Evolutionary conservation across 2,113 vertebrate species (phyloP).

Genomic region (Ptilonorhynchus violaceus): DNA sequence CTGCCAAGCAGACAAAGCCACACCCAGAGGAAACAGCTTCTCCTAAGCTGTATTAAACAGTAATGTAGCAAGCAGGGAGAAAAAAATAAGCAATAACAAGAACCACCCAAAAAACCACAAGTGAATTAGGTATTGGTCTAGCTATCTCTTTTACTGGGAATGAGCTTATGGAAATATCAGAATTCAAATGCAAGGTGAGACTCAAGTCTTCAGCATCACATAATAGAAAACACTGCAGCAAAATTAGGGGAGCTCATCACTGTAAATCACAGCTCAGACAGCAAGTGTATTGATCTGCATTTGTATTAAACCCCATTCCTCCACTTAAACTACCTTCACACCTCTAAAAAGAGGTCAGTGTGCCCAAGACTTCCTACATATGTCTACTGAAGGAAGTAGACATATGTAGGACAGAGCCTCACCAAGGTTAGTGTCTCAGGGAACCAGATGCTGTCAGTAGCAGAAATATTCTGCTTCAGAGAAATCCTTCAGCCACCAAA

Average conservation of each 20-base stretch:
- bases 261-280: neutral
- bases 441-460: neutral
- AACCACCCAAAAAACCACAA: neutral
- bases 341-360: neutral
- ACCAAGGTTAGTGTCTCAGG: neutral
- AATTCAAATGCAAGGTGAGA: neutral
- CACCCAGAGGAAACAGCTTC: neutral
- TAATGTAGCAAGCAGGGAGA: neutral
- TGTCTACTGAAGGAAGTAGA: neutral
- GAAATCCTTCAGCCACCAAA: neutral
- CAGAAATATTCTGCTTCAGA: neutral
- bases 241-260: accelerated
- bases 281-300: neutral
- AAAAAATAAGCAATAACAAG: neutral
- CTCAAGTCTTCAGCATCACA: neutral
- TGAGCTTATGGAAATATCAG: neutral
- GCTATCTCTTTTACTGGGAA: neutral
- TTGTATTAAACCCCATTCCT: neutral
- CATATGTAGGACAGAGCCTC: too few relatives aligned
- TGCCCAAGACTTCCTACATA: neutral
- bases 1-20: neutral
- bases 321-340: neutral
- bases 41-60: neutral
- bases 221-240: neutral
- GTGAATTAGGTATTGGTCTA: neutral